phyloP scores from a whole-genome alignment of 2,888 invertebrate species.

The Drosophila subsilvestris region DNA sequence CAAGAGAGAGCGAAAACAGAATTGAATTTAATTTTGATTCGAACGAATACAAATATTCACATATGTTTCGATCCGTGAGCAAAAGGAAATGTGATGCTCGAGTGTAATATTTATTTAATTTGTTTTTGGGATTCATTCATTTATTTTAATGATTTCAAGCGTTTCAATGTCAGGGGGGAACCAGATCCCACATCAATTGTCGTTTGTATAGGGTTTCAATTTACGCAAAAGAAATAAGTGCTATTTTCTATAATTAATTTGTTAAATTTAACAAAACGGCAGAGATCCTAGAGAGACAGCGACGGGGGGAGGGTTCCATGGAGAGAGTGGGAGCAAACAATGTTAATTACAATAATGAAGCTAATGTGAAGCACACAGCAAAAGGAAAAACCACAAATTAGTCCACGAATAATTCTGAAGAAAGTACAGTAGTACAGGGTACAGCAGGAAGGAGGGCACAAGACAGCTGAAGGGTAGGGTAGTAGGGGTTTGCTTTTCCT shows the following conservation, averaged over 20 bases:
- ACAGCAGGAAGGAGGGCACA: background rate
- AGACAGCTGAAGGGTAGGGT: too few relatives aligned
- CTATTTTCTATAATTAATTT: constrained; percentile 49
- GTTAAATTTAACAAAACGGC: constrained; percentile 58
- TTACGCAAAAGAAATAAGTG: constrained; percentile 9
- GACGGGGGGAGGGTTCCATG: constrained; percentile 13
- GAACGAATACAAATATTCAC: constrained; percentile 42
- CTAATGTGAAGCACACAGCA: constrained; percentile 60
- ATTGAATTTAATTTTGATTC: constrained; percentile 61
- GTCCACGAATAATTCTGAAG: constrained; percentile 51
- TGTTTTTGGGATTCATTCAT: constrained; percentile 6
- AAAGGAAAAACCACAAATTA: constrained; percentile 67
- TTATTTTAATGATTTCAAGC: background rate
- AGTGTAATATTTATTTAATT: constrained; percentile 30
- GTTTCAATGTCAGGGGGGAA: background rate
- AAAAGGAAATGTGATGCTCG: constrained; percentile 4
- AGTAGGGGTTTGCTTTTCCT: too few relatives aligned
- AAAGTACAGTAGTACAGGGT: constrained; percentile 43
- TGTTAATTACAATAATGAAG: constrained; percentile 72
- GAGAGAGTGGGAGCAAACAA: constrained; percentile 36
- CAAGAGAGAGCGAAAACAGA: constrained; percentile 27
- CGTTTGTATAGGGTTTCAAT: constrained; percentile 33
- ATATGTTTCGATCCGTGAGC: constrained; percentile 20
- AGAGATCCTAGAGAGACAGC: background rate
- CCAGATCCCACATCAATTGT: constrained; percentile 13